Evolutionary conservation across 1,140 invertebrate species (phyloP), one percentile per base, ranked within the genome.

Genomic region (Sweltsa coloradensis): DNA sequence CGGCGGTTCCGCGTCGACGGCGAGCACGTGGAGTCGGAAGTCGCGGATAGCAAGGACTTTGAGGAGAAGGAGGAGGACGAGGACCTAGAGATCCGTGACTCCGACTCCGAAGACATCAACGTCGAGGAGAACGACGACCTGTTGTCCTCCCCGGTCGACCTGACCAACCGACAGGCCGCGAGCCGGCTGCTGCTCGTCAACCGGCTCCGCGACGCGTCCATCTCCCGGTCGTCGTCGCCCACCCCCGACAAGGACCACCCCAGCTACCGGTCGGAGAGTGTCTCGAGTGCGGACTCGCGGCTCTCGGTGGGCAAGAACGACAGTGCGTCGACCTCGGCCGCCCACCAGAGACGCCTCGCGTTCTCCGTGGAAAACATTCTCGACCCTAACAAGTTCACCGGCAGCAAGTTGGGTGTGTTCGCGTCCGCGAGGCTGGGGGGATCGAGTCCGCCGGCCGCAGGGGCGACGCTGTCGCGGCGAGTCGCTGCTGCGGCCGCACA

Each of bases 361-460:
- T 93, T 92, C 64, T 90, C 87, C 3, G 88, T 93, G 4, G 88
- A 92, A 64, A 91, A 93, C 61, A 92, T 93, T 46, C 66, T 93
- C 25, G 87, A 91, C 61, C 88, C 88, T 0, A 89, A 81, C 50
- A 91, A 91, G 63, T 91, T 92, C 60, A 90, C 85, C 6, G 87
- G 87, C 3, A 65, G 69, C 60, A 46, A 45, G 60, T 23, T 58
- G 55, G 47, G 61, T 59, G 50, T 60, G 59, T 23, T 65, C 65
- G 48, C 66, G 64, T 47, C 70, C 65, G 59, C 65, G 64, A 11
- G 23, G 16, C 25, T 9, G 25, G 24, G 3, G 14, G 25, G 3
- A 16, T 22, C 9, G 14, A n/a, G 6, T 24, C 26, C 7, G 9
- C 34, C 5, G 45, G 34, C 14, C 25, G 31, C 21, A 16, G 25